Evolutionary conservation across 2,888 invertebrate genomes (phyloP).

Genomic region (Ellobium chinense): DNA sequence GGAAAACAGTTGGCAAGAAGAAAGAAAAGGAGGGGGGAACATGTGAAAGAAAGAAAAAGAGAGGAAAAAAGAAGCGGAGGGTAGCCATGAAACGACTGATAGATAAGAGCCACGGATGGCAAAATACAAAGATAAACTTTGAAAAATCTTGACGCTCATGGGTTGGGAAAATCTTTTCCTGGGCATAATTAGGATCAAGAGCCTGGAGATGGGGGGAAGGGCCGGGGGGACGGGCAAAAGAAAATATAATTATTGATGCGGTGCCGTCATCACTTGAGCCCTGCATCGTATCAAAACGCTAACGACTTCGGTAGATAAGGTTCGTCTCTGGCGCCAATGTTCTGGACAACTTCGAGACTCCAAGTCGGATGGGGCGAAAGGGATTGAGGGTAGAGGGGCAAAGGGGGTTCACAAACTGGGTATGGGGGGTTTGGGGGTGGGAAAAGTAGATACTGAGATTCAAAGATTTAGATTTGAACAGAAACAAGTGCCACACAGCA

Average conservation of each 20-base stretch:
- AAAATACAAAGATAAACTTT: not conserved
- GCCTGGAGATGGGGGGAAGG: not conserved
- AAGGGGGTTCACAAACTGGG: not conserved
- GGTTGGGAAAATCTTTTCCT: too few species aligned
- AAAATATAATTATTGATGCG: conserved; percentile 31
- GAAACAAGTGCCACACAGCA: too few species aligned
- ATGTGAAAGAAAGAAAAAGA: not conserved
- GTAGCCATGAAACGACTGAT: too few species aligned
- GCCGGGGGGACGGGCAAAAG: not conserved
- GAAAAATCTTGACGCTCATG: too few species aligned
- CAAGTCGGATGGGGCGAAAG: not conserved
- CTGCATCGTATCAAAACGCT: conserved; percentile 32
- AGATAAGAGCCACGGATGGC: too few species aligned
- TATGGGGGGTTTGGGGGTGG: too few species aligned
- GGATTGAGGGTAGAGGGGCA: not conserved
- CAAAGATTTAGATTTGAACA: conserved; percentile 11
- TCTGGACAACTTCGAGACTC: conserved; percentile 11
- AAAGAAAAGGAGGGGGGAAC: not conserved
- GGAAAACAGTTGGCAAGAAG: not conserved
- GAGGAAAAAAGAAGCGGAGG: not conserved
- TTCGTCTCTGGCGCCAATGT: conserved; percentile 18
- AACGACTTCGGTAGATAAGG: conserved; percentile 25
- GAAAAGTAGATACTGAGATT: too few species aligned
- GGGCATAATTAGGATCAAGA: too few species aligned
- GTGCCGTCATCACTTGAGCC: conserved; percentile 22